Percentiles rank a stretch among this genome's conserved stretches.
These are phyloP conservation scores for Campylomormyrus tamandua DNA, from an alignment of 2,113 vertebrate genomes.

Conservation along the genomic window DNA sequence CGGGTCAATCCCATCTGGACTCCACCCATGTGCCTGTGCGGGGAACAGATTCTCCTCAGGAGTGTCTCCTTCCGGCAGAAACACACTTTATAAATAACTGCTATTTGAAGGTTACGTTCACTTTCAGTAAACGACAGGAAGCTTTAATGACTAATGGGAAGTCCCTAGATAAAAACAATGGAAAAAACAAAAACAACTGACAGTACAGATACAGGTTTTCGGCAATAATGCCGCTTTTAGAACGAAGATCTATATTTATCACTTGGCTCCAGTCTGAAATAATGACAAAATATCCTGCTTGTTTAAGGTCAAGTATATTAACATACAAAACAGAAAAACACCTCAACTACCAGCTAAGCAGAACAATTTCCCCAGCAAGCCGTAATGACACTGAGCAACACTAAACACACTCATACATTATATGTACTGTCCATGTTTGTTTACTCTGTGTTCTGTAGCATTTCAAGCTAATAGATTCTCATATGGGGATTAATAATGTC, in stretches of 20 bases:
- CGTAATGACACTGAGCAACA: neutral
- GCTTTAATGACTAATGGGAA: neutral
- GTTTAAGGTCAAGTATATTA: slow-evolving; percentile 4
- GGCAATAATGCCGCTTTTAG: neutral
- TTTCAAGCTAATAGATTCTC: neutral
- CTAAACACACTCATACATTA: neutral
- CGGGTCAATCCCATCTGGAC: neutral
- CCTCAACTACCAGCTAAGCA: neutral
- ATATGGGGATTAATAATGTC: neutral
- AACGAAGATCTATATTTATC: neutral
- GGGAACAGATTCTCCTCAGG: too few relatives aligned
- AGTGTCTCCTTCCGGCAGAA: neutral
- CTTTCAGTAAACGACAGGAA: slow-evolving; percentile 13
- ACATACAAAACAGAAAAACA: neutral
- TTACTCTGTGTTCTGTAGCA: neutral
- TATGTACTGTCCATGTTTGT: neutral
- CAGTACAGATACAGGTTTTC: neutral
- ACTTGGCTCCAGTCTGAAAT: neutral
- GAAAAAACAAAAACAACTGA: neutral
- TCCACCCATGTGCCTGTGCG: neutral
- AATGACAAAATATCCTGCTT: neutral
- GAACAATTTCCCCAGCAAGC: neutral
- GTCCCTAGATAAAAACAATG: neutral
- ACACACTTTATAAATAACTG: neutral
- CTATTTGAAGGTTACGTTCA: neutral